phyloP scores from a whole-genome alignment of 2,888 invertebrate species.

The Mylabris sibirica region DNA sequence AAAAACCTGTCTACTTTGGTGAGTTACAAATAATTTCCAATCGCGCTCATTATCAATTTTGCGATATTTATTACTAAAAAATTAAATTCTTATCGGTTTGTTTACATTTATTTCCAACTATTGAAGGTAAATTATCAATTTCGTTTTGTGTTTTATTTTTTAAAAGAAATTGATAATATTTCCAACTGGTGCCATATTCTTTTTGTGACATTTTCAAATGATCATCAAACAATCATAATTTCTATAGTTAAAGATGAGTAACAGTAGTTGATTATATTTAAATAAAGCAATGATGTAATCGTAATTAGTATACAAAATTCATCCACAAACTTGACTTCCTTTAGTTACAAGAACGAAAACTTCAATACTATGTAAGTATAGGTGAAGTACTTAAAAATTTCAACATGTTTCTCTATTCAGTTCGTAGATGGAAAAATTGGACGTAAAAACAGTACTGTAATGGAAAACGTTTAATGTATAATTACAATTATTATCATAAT shows the following conservation, averaged over 20 bases:
- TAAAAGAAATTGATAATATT: not conserved
- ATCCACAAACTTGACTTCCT: constrained; percentile 5
- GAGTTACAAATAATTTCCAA: constrained; percentile 47
- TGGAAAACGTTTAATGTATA: no score
- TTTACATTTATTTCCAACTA: not conserved
- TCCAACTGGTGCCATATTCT: not conserved
- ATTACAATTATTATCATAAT: not conserved
- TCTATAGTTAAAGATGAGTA: constrained; percentile 10
- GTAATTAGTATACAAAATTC: constrained; percentile 1
- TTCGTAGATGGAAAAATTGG: not conserved
- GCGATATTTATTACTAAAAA: not conserved
- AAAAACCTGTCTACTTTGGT: constrained; percentile 70
- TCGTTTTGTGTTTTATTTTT: not conserved
- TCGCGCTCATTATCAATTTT: not conserved
- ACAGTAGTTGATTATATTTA: not conserved
- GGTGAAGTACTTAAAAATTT: not conserved
- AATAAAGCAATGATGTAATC: constrained; percentile 11
- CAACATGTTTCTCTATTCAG: not conserved
- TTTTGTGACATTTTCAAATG: not conserved
- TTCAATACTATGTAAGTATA: not conserved
- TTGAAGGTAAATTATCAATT: not conserved
- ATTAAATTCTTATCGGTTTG: not conserved
- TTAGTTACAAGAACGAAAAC: not conserved
- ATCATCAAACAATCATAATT: not conserved
- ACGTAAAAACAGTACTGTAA: not conserved